Conservation (phyloP, 1,140 invertebrate genomes). For the Brachionus plicatilis region DNA sequence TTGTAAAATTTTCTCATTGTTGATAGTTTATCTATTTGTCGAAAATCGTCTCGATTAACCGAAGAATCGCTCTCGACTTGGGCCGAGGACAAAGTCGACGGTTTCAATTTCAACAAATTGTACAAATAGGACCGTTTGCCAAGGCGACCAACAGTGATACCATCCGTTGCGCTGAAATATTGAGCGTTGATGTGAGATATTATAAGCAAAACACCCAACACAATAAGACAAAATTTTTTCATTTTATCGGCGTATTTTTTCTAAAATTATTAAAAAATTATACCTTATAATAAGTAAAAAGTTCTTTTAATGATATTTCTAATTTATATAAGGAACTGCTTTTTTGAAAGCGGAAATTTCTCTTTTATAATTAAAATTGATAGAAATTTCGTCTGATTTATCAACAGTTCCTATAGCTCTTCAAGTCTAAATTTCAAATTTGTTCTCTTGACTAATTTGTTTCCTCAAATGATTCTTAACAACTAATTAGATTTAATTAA, state of each 20-base stretch:
- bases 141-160: constrained; percentile 11
- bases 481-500: constrained; percentile 23
- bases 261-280: background rate
- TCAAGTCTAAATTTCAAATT: background rate
- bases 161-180: constrained; percentile 34
- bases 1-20: constrained; percentile 14
- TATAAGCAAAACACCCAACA: background rate
- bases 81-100: background rate
- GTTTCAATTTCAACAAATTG: background rate
- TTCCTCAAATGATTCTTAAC: background rate
- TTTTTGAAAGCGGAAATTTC: background rate
- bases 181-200: constrained; percentile 1
- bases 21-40: background rate
- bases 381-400: background rate
- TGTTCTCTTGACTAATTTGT: background rate
- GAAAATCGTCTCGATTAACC: constrained; percentile 2
- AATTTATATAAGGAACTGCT: background rate
- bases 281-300: background rate
- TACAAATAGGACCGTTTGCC: constrained; percentile 26
- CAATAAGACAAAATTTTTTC: background rate
- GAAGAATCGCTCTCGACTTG: background rate
- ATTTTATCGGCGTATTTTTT: background rate
- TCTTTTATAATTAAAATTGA: background rate
- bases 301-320: background rate
- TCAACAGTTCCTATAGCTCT: background rate